Base-by-base conservation (phyloP, 2,113 vertebrate species). In the Caretta caretta region DNA sequence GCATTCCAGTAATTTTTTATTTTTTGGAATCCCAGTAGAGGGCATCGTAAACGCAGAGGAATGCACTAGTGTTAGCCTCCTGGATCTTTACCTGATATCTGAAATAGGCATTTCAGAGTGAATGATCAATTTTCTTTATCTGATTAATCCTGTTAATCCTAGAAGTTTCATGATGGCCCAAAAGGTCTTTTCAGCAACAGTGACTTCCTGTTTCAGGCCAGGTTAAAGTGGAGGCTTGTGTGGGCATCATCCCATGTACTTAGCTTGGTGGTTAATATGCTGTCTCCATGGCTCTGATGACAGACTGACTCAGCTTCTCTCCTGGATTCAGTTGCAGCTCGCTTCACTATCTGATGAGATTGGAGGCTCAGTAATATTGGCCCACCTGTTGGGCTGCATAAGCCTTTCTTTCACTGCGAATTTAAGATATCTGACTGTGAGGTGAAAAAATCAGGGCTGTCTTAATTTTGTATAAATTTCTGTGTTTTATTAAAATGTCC, bases 101-200 rank as follows among this genome's bases (percentile, higher is more conserved):
- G 95, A 96, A 97, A 96, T 97, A 98, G 98, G 97, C 97, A 96
- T 98, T 97, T 97, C 97, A 91, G 96, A 97, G 85, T 83, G 97
- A 98, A 97, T 97, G 95, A 98, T 98, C 98, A 97, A 96, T 98
- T 98, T 98, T 98, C 97, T 97, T 98, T 98, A 99, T 99, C 99
- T 99, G 98, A 99, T 99, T 99, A 99, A 98, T 98, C 98, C 98
- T 98, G 97, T 98, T 99, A 99, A 99, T 99, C 99, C 99, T 98
- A 93, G 98, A 98, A 99, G 98, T 98, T 98, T 98, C 98, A 97
- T 97, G 97, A 97, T 94, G 96, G 98, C 98, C 98, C 98, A 97
- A 94, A 97, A 98, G 98, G 98, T 98, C 98, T 98, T 92, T 92
- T 97, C 95, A 98, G 98, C 98, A 98, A 96, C 94, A 98, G 98